These are phyloP conservation scores for Psammodynastes pulverulentus DNA, from an alignment of 2,113 vertebrate species.

Conservation along the genomic window DNA sequence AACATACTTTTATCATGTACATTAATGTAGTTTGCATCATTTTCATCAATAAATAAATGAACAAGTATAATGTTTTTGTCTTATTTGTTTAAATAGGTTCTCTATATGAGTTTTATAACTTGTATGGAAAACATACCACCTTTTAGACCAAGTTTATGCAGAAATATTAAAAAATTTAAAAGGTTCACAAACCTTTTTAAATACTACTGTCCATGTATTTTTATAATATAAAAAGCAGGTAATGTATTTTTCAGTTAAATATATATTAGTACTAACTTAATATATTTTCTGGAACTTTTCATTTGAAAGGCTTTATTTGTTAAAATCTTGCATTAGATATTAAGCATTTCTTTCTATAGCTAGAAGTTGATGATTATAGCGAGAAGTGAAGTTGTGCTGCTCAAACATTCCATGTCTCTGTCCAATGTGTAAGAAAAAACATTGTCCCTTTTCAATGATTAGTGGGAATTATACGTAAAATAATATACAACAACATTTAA, in stretches of 20 bases:
- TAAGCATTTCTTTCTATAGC: neutral
- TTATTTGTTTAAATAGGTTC: neutral
- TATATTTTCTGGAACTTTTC: neutral
- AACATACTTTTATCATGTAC: neutral
- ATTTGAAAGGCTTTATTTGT: fast-evolving
- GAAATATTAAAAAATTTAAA: neutral
- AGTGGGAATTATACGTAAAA: neutral
- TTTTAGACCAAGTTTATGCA: neutral
- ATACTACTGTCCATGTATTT: neutral
- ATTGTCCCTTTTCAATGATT: neutral
- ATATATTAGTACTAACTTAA: neutral
- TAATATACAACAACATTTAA: neutral
- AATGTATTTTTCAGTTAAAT: neutral
- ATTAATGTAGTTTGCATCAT: neutral
- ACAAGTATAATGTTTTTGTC: neutral
- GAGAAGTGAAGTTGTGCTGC: neutral
- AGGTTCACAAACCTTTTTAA: neutral
- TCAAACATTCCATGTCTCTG: neutral
- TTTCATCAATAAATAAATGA: neutral
- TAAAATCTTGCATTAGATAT: neutral
- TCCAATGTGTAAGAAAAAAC: neutral
- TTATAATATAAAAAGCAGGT: neutral
- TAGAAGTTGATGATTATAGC: neutral
- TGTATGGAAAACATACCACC: neutral
- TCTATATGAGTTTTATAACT: neutral